Conservation (phyloP, 2,113 vertebrate genomes). For the Campylorhamphus procurvoides region DNA sequence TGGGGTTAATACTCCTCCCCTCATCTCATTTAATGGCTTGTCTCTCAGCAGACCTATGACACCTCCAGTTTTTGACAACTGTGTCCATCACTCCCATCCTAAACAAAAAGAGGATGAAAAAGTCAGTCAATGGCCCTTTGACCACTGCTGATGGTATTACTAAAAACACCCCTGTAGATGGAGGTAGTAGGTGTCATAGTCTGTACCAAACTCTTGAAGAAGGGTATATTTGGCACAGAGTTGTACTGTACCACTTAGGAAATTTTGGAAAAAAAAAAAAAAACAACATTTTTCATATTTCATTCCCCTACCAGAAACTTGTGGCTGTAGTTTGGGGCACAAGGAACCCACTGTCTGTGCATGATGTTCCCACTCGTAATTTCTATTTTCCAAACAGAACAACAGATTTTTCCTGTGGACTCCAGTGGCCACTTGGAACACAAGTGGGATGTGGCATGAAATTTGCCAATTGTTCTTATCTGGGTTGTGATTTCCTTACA, state of each 20-base stretch:
- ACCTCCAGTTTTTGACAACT: neutral
- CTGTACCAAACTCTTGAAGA: neutral
- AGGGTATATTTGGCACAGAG: neutral
- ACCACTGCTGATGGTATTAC: neutral
- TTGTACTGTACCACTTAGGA: neutral
- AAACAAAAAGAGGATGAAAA: neutral
- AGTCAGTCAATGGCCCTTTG: neutral
- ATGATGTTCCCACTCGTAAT: neutral
- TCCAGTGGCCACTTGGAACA: neutral
- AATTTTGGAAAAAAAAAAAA: neutral
- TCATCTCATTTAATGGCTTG: neutral
- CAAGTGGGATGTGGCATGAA: neutral
- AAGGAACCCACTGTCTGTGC: rapidly evolving
- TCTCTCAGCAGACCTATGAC: neutral
- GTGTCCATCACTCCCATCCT: neutral
- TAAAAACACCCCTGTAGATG: neutral
- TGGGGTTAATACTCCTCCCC: neutral
- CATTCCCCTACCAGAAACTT: neutral
- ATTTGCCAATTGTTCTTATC: neutral
- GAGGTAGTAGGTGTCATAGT: neutral
- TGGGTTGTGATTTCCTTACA: neutral
- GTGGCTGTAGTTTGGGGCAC: neutral
- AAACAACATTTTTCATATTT: neutral
- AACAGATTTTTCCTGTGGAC: neutral
- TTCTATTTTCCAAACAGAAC: neutral